phyloP scores from a whole-genome alignment of 2,888 invertebrate genomes.

The Eurois occulta region DNA sequence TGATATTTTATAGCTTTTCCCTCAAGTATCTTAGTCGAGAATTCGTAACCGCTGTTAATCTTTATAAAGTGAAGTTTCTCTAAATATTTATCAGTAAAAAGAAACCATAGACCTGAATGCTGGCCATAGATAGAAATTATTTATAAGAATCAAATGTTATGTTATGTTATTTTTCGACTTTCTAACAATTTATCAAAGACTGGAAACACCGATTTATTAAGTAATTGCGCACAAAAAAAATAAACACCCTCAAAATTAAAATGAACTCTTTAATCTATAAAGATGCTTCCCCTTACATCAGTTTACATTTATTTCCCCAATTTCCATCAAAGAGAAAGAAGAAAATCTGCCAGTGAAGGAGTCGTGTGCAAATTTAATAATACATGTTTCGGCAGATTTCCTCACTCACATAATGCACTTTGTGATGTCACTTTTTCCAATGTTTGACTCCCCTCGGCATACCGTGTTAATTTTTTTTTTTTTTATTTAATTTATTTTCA shows the following conservation, averaged over 20 bases:
- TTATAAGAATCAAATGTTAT: too few relatives aligned
- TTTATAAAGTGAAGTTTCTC: background rate
- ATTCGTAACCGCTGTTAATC: background rate
- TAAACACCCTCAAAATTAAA: slow-evolving; percentile 21
- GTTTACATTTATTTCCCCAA: slow-evolving; percentile 61
- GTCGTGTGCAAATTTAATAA: slow-evolving; percentile 68
- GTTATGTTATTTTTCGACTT: background rate
- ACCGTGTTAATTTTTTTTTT: too few relatives aligned
- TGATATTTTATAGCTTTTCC: background rate
- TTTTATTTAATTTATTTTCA: too few relatives aligned
- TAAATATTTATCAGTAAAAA: background rate
- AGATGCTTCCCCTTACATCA: slow-evolving; percentile 40
- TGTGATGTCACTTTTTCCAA: slow-evolving; percentile 64
- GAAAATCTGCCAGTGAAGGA: slow-evolving; percentile 58
- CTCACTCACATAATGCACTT: slow-evolving; percentile 67
- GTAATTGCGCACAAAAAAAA: slow-evolving; percentile 1
- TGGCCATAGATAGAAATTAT: too few relatives aligned
- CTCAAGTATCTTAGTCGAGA: background rate
- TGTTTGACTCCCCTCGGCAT: slow-evolving; percentile 66
- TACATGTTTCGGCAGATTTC: slow-evolving; percentile 69
- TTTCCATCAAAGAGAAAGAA: slow-evolving; percentile 63
- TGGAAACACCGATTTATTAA: background rate
- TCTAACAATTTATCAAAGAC: background rate
- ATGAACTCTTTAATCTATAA: slow-evolving; percentile 43
- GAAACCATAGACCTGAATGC: background rate